A percentile compares a stretch with the other conserved stretches of the same genome.
phyloP scores from a whole-genome alignment of 1,140 invertebrate species.

The Gryllus bimaculatus region DNA sequence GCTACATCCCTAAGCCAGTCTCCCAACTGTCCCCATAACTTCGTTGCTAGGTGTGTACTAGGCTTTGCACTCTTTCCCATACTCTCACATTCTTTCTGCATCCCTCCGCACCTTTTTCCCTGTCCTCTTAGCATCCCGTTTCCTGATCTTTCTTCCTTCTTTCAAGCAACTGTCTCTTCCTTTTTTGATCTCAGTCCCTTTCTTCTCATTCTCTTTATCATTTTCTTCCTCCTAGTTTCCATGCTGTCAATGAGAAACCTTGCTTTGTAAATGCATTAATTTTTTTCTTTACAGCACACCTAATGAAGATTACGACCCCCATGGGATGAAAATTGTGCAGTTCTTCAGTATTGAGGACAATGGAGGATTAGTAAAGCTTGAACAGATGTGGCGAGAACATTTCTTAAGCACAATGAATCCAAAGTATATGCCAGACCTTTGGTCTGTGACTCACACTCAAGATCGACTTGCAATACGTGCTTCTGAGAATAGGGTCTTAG shows the following conservation, averaged over 20 bases:
- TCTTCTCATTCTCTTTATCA: too few species aligned
- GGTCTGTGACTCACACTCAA: slow-evolving; percentile 65
- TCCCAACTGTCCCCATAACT: too few species aligned
- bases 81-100: too few species aligned
- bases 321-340: slow-evolving; percentile 57
- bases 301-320: slow-evolving; percentile 39
- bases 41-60: too few species aligned
- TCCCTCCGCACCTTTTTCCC: too few species aligned
- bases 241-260: neutral
- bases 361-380: slow-evolving; percentile 55
- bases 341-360: slow-evolving; percentile 41
- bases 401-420: slow-evolving; percentile 67
- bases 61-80: too few species aligned
- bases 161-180: too few species aligned
- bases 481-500: slow-evolving; percentile 34
- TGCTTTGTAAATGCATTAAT: neutral
- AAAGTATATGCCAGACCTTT: slow-evolving; percentile 56
- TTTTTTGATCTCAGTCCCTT: too few species aligned
- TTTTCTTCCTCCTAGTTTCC: too few species aligned
- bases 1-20: too few species aligned
- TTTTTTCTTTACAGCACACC: neutral
- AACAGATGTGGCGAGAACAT: slow-evolving; percentile 66
- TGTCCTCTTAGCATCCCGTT: too few species aligned
- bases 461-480: slow-evolving; percentile 37
- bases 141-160: too few species aligned